phyloP scores from a whole-genome alignment of 2,888 invertebrate genomes.

The Megastigmus dorsalis region DNA sequence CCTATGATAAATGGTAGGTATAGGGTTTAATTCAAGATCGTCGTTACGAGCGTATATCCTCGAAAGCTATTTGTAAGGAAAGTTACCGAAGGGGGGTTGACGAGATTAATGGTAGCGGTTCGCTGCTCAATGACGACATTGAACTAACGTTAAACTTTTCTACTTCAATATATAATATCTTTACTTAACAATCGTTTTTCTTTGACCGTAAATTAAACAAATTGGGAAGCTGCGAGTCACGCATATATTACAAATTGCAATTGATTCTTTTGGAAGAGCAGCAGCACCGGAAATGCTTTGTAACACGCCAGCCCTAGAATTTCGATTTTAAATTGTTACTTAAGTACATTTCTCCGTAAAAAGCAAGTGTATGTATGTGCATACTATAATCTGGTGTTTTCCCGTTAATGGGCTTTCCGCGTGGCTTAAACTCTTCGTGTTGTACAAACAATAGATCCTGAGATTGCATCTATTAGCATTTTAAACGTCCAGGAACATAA shows the following conservation, averaged over 20 bases:
- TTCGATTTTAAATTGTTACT: too few species aligned
- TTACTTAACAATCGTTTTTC: too few species aligned
- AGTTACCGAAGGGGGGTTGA: neutral
- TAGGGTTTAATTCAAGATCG: too few species aligned
- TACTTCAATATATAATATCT: too few species aligned
- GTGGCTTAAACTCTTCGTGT: neutral
- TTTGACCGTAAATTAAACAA: neutral
- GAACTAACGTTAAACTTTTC: too few species aligned
- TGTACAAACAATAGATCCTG: neutral
- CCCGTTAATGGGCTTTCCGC: neutral
- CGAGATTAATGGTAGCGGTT: neutral
- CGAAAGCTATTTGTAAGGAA: too few species aligned
- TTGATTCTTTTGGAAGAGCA: too few species aligned
- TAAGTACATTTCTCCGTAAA: too few species aligned
- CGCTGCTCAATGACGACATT: too few species aligned
- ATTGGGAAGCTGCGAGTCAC: neutral
- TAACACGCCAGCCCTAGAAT: neutral
- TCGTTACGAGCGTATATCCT: too few species aligned
- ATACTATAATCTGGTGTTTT: neutral
- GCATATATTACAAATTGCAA: too few species aligned
- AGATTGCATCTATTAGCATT: conserved; percentile 11
- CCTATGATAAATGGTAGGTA: too few species aligned
- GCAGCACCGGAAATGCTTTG: neutral
- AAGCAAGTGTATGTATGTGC: neutral
- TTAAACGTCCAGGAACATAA: neutral